Base-by-base conservation (phyloP, 2,113 vertebrate genomes). In the Otus sunia region DNA sequence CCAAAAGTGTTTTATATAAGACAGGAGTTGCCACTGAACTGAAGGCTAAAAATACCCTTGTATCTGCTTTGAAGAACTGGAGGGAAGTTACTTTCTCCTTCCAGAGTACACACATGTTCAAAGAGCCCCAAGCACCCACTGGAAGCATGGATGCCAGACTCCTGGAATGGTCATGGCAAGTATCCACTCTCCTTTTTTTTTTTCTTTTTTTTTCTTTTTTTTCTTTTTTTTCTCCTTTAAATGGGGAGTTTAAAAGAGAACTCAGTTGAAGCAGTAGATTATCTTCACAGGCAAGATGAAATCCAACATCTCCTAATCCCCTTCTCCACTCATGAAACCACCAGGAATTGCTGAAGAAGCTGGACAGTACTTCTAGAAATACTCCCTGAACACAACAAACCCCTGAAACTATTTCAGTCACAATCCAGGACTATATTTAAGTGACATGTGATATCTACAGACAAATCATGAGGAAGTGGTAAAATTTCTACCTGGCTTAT, bases 401-500 rank as follows among this genome's bases (percentile, higher is more conserved):
- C 58, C 43, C 26, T 76, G 12, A 0, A 26, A 34, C 32, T 11
- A 5, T 2, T 73, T 9, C 56, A 29, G 25, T 11, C 2, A 2
- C 59, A 29, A 9, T 2, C 34, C 52, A 75, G 52, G 78, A 6
- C 32, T 3, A 1, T 1, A 3, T 25, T 30, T 12, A 18, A 88
- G 17, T 2, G 12, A 45, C 17, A 2, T 30, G 26, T 58, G 39
- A 1, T 12, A 47, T 37, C 32, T 6, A 11, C 25, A n/a, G 39
- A 26, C 7, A 72, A 34, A 60, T 2, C 5, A 16, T 0, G 6
- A 85, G 50, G 69, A 79, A 60, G 75, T 0, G 49, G 30, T 6
- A 4, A 6, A 12, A 68, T 9, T 49, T 79, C 96, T 96, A 99
- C 99, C 99, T 96, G 99, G 99, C 94, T 99, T 99, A 92, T 99